Evolutionary conservation across 2,797 vertebrate species (phyloP).

Genomic region (Danio aesculapii): DNA sequence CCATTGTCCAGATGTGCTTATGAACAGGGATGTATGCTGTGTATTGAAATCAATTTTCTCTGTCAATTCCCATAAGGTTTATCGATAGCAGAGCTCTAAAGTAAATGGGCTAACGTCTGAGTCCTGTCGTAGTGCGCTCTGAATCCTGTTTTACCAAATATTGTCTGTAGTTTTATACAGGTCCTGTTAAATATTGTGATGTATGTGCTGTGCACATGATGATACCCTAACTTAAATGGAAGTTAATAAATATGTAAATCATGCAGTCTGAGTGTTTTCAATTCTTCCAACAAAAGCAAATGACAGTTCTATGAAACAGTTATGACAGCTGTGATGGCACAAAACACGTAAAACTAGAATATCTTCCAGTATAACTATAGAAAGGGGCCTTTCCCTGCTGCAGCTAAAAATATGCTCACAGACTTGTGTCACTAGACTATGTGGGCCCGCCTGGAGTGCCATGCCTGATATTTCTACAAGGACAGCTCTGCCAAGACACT

Average conservation of each 20-base stretch:
- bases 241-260: constrained; percentile 71
- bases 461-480: constrained; percentile 48
- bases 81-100: constrained; percentile 57
- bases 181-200: constrained; percentile 77
- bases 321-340: constrained; percentile 19
- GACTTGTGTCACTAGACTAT: constrained; percentile 53
- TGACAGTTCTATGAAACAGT: constrained; percentile 13
- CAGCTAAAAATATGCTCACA: constrained; percentile 58
- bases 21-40: constrained; percentile 21
- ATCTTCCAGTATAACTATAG: constrained; percentile 55
- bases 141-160: constrained; percentile 73
- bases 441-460: constrained; percentile 41
- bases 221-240: constrained; percentile 70
- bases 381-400: constrained; percentile 48
- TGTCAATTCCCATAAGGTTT: constrained; percentile 35
- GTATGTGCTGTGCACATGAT: constrained; percentile 95
- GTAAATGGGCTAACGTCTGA: constrained; percentile 58
- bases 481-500: constrained; percentile 50
- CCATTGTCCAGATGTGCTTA: constrained; percentile 32
- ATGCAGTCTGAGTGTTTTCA: constrained; percentile 45
- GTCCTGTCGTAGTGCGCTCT: constrained; percentile 70
- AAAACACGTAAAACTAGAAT: constrained; percentile 56
- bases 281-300: constrained; percentile 45
- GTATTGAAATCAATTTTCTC: constrained; percentile 42
- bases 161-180: constrained; percentile 96